Conservation (phyloP, 2,888 invertebrate genomes). For the Trissonchulus latispiculum region DNA sequence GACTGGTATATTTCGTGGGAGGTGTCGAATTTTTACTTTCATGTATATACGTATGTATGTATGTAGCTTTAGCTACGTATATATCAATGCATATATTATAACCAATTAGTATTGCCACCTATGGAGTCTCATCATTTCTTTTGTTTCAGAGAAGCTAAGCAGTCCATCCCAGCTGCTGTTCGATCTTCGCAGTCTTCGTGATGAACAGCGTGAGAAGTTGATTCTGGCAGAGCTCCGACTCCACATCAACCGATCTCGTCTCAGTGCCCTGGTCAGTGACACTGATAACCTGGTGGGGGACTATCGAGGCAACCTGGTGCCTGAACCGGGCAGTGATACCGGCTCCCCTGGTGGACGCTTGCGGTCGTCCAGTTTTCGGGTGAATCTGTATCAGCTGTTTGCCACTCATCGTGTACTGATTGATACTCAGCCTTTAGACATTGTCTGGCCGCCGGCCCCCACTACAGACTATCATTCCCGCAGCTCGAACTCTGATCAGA, state of each 20-base stretch:
- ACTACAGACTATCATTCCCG: no score
- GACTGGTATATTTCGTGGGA: background rate
- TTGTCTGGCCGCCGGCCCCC: background rate
- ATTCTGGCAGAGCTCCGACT: constrained; percentile 7
- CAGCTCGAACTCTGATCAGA: no score
- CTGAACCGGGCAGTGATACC: background rate
- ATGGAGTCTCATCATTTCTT: background rate
- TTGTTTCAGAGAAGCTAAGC: background rate
- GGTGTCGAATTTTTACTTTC: background rate
- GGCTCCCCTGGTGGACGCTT: background rate
- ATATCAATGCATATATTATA: no score
- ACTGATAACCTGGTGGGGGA: background rate
- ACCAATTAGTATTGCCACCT: no score
- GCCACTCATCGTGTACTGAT: background rate
- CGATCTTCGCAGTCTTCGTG: background rate
- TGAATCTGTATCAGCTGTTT: constrained; percentile 5
- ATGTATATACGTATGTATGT: background rate
- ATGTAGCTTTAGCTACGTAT: background rate
- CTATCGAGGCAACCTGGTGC: background rate
- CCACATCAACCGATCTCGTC: background rate
- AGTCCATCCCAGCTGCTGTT: background rate
- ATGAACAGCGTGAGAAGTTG: constrained; percentile 3
- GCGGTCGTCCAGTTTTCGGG: background rate
- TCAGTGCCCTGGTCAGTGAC: background rate
- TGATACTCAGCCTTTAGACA: background rate